Conservation (phyloP, 2,888 invertebrate species). For the Euproctis similis region DNA sequence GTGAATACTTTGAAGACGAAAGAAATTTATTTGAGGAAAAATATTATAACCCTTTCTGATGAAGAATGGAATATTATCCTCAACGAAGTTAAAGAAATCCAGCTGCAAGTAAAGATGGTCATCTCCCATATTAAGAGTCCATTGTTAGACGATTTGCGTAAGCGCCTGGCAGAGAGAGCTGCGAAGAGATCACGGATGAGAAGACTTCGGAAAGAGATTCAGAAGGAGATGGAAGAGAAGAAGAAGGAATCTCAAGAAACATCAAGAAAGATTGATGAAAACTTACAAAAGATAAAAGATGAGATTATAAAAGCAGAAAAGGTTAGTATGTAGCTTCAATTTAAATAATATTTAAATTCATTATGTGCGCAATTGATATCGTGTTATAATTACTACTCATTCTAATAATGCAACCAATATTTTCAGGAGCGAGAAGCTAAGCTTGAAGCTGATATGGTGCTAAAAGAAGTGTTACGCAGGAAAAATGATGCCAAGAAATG, state of each 20-base stretch:
- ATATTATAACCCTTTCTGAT: constrained; percentile 59
- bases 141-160: constrained; percentile 51
- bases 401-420: too few relatives aligned
- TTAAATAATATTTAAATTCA: too few relatives aligned
- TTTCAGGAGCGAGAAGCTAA: constrained; percentile 78
- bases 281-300: constrained; percentile 79
- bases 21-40: constrained; percentile 56
- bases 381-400: too few relatives aligned
- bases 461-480: constrained; percentile 82
- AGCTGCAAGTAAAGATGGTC: constrained; percentile 54
- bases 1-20: constrained; percentile 37
- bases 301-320: constrained; percentile 77
- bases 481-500: constrained; percentile 81
- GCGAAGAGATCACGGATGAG: constrained; percentile 67
- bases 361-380: too few relatives aligned
- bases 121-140: constrained; percentile 54
- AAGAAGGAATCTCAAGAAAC: constrained; percentile 58
- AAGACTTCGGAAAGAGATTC: constrained; percentile 46
- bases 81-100: constrained; percentile 63
- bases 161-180: constrained; percentile 55
- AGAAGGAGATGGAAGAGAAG: constrained; percentile 49
- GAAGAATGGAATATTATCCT: constrained; percentile 73
- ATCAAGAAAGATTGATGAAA: constrained; percentile 79
- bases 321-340: too few relatives aligned
- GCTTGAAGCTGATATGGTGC: constrained; percentile 80